Evolutionary conservation across 2,797 vertebrate genomes (phyloP).

Genomic region (Acrossocheilus wenchowensis): DNA sequence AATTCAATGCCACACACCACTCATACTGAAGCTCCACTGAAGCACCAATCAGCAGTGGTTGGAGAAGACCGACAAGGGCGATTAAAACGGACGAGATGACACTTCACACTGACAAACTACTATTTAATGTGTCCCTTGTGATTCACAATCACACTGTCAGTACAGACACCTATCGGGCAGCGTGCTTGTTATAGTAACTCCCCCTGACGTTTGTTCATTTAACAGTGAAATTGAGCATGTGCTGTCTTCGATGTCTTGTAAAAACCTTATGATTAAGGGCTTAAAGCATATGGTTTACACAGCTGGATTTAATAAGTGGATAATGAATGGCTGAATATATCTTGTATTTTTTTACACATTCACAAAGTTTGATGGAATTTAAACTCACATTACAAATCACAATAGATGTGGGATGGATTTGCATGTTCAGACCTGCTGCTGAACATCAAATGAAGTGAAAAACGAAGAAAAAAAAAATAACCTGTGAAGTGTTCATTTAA

Average conservation of each 20-base stretch:
- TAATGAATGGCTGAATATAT: not conserved
- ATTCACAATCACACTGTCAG: constrained; percentile 40
- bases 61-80: constrained; percentile 52
- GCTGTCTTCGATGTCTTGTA: not conserved
- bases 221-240: not conserved
- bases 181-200: constrained; percentile 22
- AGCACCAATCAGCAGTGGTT: constrained; percentile 51
- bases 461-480: not conserved
- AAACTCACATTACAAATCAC: constrained; percentile 14
- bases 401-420: constrained; percentile 20
- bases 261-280: not conserved
- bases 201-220: constrained; percentile 28
- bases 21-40: constrained; percentile 44
- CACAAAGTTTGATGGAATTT: not conserved
- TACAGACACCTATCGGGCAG: constrained; percentile 27
- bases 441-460: constrained; percentile 10
- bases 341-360: not conserved
- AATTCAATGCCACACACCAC: constrained; percentile 46
- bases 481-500: constrained; percentile 8
- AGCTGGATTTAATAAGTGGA: constrained; percentile 14
- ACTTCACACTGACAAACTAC: constrained; percentile 51
- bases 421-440: constrained; percentile 4
- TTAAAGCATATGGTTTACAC: not conserved
- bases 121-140: constrained; percentile 55
- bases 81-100: constrained; percentile 54